Evolutionary conservation across 1,140 invertebrate genomes (phyloP).

Genomic region (Aphelenchoides fujianensis): DNA sequence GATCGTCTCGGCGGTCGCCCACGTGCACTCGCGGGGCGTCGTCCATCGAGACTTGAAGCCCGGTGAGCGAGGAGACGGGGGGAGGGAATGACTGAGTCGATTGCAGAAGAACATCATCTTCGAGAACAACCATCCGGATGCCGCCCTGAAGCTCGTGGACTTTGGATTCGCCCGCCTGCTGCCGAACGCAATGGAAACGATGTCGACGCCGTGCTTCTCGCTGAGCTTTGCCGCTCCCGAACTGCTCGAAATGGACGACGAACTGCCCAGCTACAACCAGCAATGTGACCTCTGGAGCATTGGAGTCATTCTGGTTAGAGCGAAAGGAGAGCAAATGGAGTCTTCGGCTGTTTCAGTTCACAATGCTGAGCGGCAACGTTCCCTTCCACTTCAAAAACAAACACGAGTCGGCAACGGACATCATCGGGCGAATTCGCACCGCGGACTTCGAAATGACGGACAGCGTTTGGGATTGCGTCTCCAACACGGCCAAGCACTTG

Average conservation of each 20-base stretch:
- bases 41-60: constrained; percentile 87
- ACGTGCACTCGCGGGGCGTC: constrained; percentile 76
- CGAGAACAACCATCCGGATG: constrained; percentile 68
- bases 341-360: too few species aligned
- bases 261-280: constrained; percentile 72
- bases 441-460: constrained; percentile 72
- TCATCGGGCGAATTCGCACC: constrained; percentile 75
- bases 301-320: constrained; percentile 82
- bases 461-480: constrained; percentile 73
- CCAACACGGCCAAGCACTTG: constrained; percentile 70
- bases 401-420: constrained; percentile 72
- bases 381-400: constrained; percentile 73
- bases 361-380: constrained; percentile 79
- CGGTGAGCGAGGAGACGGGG: constrained; percentile 64
- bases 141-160: constrained; percentile 78
- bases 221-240: constrained; percentile 86
- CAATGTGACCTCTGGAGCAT: constrained; percentile 88
- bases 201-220: constrained; percentile 81
- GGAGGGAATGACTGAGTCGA: constrained; percentile 32
- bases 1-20: constrained; percentile 76
- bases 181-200: constrained; percentile 60
- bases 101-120: constrained; percentile 75
- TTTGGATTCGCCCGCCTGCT: constrained; percentile 80
- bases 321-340: too few species aligned
- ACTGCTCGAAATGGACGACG: constrained; percentile 69